Conservation (phyloP, 2,113 vertebrate genomes). For the Glareola pratincola region DNA sequence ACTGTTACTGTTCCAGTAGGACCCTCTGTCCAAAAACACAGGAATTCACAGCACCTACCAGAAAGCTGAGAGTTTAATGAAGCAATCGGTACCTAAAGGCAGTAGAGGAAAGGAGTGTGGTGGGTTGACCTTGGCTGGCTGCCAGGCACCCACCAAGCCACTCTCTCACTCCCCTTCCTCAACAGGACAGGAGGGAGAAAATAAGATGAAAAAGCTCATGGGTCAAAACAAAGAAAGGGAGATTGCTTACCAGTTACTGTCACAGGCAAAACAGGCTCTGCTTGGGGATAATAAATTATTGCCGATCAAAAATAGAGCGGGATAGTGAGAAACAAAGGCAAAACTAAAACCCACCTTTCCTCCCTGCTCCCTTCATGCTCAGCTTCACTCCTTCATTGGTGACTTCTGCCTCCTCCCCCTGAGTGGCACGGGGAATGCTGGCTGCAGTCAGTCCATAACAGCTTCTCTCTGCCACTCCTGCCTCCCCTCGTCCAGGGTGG, state of each 20-base stretch:
- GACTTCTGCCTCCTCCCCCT: rapidly evolving
- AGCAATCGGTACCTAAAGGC: background rate
- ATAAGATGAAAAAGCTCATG: background rate
- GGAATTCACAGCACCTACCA: background rate
- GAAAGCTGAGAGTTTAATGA: background rate
- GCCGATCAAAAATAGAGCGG: background rate
- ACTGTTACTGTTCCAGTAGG: background rate
- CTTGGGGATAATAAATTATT: background rate
- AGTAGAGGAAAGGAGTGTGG: background rate
- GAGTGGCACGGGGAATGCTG: background rate
- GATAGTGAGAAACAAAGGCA: background rate
- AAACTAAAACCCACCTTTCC: background rate
- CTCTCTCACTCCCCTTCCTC: background rate
- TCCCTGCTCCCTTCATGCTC: background rate
- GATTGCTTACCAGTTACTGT: background rate
- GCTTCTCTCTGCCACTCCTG: background rate
- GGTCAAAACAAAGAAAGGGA: background rate
- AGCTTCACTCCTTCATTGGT: background rate
- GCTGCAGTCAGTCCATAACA: background rate
- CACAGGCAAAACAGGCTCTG: background rate
- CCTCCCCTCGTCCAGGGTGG: background rate
- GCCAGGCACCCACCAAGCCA: background rate
- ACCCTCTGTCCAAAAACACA: background rate
- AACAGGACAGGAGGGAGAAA: background rate
- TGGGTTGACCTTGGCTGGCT: background rate